Evolutionary conservation across 2,888 invertebrate species (phyloP).

Genomic region (Noctuana brunneofusca): DNA sequence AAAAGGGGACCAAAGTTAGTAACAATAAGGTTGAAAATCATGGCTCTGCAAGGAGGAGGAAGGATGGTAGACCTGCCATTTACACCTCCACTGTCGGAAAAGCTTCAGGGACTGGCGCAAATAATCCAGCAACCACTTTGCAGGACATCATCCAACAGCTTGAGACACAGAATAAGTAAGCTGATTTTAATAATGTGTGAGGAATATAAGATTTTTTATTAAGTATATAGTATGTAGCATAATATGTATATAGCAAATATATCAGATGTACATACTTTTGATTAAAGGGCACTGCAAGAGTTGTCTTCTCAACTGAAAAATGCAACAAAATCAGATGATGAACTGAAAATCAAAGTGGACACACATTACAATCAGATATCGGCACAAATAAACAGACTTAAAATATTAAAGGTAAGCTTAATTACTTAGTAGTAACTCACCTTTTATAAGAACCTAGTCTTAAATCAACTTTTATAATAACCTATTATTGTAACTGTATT

Average conservation of each 20-base stretch:
- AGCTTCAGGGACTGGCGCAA: constrained; percentile 66
- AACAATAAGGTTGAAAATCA: constrained; percentile 44
- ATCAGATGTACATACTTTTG: neutral
- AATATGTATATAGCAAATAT: neutral
- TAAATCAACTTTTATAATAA: neutral
- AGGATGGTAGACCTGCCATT: constrained; percentile 60
- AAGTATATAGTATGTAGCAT: too few relatives aligned
- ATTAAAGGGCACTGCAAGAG: constrained; percentile 75
- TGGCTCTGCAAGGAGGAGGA: constrained; percentile 47
- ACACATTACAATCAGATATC: constrained; percentile 85
- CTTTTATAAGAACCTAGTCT: neutral
- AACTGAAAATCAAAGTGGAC: constrained; percentile 80
- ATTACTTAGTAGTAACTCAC: neutral
- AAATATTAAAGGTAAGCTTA: constrained; percentile 82
- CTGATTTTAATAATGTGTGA: constrained; percentile 13
- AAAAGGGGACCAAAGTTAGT: constrained; percentile 49
- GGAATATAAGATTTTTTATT: too few relatives aligned
- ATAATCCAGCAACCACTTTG: constrained; percentile 84
- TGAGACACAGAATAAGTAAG: constrained; percentile 85
- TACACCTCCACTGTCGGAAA: constrained; percentile 76
- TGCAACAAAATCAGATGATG: constrained; percentile 58
- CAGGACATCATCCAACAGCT: constrained; percentile 88
- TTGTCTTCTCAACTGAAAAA: constrained; percentile 62
- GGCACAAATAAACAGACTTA: constrained; percentile 85
- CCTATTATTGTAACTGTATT: neutral